Evolutionary conservation across 2,113 vertebrate species (phyloP).

Genomic region (Myrmecobius fasciatus): DNA sequence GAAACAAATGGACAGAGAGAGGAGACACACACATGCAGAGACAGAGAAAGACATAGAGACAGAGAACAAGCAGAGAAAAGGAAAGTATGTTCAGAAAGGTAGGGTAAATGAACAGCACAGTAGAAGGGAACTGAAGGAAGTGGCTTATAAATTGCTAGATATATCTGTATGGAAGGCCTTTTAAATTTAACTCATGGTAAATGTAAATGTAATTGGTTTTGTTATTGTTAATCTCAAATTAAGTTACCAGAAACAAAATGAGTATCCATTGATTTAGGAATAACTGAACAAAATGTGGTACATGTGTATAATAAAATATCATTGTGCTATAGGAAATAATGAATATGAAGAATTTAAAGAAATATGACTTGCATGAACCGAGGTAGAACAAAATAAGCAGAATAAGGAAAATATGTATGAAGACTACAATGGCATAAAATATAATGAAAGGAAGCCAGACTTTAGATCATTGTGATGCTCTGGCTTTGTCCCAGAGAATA

Average conservation of each 20-base stretch:
- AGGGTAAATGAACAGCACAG: background rate
- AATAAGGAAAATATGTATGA: background rate
- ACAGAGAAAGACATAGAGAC: no score
- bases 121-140: background rate
- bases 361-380: background rate
- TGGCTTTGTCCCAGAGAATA: background rate
- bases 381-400: background rate
- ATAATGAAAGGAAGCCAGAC: background rate
- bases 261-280: background rate
- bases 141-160: background rate
- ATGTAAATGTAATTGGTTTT: background rate
- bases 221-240: background rate
- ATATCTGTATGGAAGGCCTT: background rate
- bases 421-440: background rate
- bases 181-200: background rate
- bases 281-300: background rate
- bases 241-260: background rate
- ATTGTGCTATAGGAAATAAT: background rate
- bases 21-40: no score
- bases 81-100: background rate
- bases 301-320: background rate
- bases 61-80: background rate
- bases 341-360: background rate
- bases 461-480: background rate
- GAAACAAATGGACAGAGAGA: no score